Evolutionary conservation across 1,140 invertebrate species (phyloP).

Genomic region (Idris sp.): DNA sequence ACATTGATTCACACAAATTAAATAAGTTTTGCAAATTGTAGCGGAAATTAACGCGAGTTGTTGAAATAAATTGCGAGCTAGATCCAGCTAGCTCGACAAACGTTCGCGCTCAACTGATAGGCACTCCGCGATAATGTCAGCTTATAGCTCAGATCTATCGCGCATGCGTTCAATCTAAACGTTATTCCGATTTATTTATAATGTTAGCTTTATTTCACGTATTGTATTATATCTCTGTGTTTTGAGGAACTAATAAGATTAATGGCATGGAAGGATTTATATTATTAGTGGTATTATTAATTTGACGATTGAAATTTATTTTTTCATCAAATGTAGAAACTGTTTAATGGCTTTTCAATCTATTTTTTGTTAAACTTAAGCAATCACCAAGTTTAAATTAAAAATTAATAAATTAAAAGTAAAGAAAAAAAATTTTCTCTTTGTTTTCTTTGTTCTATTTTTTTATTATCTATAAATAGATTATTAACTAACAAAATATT

Average conservation of each 20-base stretch:
- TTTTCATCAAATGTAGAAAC: too few species aligned
- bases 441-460: too few species aligned
- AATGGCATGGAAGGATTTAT: background rate
- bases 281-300: too few species aligned
- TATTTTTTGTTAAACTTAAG: too few species aligned
- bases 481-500: too few species aligned
- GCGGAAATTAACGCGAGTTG: conserved; percentile 5
- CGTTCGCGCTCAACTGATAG: conserved; percentile 70
- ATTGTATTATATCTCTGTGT: conserved; percentile 23
- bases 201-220: too few species aligned
- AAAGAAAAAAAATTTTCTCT: too few species aligned
- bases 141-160: conserved; percentile 28
- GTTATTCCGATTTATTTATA: conserved; percentile 47
- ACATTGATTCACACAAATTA: conserved; percentile 15
- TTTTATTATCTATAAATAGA: too few species aligned
- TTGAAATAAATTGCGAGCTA: conserved; percentile 30
- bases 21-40: conserved; percentile 16
- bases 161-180: conserved; percentile 57
- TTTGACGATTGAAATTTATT: too few species aligned
- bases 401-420: too few species aligned
- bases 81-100: conserved; percentile 52
- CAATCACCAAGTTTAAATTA: too few species aligned
- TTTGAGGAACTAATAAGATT: conserved; percentile 14
- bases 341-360: too few species aligned
- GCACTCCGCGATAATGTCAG: conserved; percentile 62